Evolutionary conservation across 23 tunicate species (phyloP).

Genomic region (Aplidium turbinatum): DNA sequence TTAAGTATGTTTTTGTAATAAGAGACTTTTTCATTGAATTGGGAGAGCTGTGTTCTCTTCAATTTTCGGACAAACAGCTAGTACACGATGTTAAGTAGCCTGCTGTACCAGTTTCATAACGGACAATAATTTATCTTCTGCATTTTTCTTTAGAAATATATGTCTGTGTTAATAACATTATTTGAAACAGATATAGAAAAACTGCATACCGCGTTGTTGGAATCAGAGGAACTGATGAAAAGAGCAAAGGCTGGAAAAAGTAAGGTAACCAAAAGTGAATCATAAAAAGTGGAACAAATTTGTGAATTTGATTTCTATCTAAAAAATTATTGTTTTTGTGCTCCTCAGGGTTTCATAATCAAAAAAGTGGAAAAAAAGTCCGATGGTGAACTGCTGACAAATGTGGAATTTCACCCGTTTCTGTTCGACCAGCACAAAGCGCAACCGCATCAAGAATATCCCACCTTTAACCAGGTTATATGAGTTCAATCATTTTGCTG

Average conservation of each 20-base stretch:
- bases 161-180: too few species aligned
- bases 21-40: too few species aligned
- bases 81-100: too few species aligned
- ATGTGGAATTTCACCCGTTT: constrained; percentile 93
- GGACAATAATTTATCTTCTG: too few species aligned
- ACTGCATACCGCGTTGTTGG: constrained; percentile 44
- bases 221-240: constrained; percentile 55
- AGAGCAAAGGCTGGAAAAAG: constrained; percentile 28
- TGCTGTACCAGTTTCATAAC: too few species aligned
- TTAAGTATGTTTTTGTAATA: too few species aligned
- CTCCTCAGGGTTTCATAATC: constrained; percentile 52
- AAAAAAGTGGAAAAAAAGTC: constrained; percentile 68
- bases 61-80: too few species aligned
- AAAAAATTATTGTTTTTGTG: too few species aligned
- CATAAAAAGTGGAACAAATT: neutral
- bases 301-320: neutral
- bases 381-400: constrained; percentile 64
- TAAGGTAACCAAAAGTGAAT: constrained; percentile 20
- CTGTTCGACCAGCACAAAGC: constrained; percentile 69
- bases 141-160: too few species aligned
- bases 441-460: constrained; percentile 38
- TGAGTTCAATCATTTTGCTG: neutral
- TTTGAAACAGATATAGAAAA: constrained; percentile 41
- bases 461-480: constrained; percentile 68
- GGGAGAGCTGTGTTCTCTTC: too few species aligned